Evolutionary conservation across 2,888 invertebrate species (phyloP), one percentile per base, ranked within the genome.

Genomic region (Bibio marci): DNA sequence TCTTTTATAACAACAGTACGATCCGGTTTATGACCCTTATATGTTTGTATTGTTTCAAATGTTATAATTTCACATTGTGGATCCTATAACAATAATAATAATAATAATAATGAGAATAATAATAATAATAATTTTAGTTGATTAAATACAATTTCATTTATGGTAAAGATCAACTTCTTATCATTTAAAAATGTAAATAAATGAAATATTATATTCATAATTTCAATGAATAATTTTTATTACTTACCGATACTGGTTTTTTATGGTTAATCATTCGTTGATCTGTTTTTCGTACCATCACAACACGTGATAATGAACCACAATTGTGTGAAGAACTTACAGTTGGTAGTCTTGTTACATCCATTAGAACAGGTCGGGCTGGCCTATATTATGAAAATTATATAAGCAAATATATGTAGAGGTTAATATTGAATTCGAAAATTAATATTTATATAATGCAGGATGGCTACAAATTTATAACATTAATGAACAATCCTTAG

Each of bases 251-350:
- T 36, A 36, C 25, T 41, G 71, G 70, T 47, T 65, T 65, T 50
- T 67, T 65, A 44, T 71, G 70, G 44, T 71, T 71, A 50, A 73
- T 73, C 5, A 73, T 72, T 51, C 74, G 63, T 54, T 73, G 73
- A 53, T 75, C 75, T 46, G 73, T 74, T 61, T 74, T 74, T 47
- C 75, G 64, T 38, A 74, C 73, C 74, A 75, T 74, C 46, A 75
- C 72, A 48, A 75, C 73, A 54, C 73, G 59, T 49, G 71, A 71
- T 47, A 69, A 59, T 26, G 64, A 65, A 31, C 52, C 54, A 44
- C 53, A 55, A 50, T 65, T 64, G 48, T 66, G 65, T 39, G 50
- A 49, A 36, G 52, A 49, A 39, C 49, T 48, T 39, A 51, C 49
- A 39, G 49, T 47, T 42, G 50, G 50, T 45, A 52, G 45, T 43